phyloP scores from a whole-genome alignment of 1,140 invertebrate genomes.

The Saccostrea cuccullata region DNA sequence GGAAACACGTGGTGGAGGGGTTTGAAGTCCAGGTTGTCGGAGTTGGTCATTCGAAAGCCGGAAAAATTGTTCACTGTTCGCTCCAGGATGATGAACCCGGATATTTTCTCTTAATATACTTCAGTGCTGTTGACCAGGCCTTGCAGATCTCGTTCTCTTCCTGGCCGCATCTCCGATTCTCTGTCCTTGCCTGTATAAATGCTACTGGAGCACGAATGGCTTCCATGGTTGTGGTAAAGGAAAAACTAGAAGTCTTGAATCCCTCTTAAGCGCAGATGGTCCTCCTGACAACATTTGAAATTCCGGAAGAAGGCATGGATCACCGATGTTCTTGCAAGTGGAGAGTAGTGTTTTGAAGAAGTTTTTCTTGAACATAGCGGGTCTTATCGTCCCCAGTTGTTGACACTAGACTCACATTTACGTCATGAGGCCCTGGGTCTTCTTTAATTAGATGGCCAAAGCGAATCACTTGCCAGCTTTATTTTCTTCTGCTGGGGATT shows the following conservation, averaged over 20 bases:
- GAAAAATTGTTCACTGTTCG: slow-evolving; percentile 22
- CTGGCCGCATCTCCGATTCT: slow-evolving; percentile 20
- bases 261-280: slow-evolving; percentile 7
- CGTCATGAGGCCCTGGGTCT: slow-evolving; percentile 55
- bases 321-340: slow-evolving; percentile 43
- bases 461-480: slow-evolving; percentile 48
- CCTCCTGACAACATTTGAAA: not conserved
- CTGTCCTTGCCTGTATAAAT: slow-evolving; percentile 43
- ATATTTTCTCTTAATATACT: slow-evolving; percentile 43
- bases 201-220: slow-evolving; percentile 39
- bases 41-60: slow-evolving; percentile 36
- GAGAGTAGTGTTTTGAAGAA: slow-evolving; percentile 55
- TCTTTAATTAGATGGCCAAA: slow-evolving; percentile 50
- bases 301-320: slow-evolving; percentile 50
- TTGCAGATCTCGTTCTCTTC: not conserved
- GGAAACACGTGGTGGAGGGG: slow-evolving; percentile 55
- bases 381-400: slow-evolving; percentile 54
- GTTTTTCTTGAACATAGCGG: slow-evolving; percentile 58
- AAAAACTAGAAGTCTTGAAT: slow-evolving; percentile 40
- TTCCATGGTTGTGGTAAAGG: slow-evolving; percentile 50
- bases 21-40: slow-evolving; percentile 35
- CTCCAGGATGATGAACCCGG: slow-evolving; percentile 46
- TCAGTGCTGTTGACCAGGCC: slow-evolving; percentile 14
- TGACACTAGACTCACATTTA: slow-evolving; percentile 60
- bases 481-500: slow-evolving; percentile 53